Conservation (phyloP, 2,113 vertebrate genomes). For the Zosterops lateralis region DNA sequence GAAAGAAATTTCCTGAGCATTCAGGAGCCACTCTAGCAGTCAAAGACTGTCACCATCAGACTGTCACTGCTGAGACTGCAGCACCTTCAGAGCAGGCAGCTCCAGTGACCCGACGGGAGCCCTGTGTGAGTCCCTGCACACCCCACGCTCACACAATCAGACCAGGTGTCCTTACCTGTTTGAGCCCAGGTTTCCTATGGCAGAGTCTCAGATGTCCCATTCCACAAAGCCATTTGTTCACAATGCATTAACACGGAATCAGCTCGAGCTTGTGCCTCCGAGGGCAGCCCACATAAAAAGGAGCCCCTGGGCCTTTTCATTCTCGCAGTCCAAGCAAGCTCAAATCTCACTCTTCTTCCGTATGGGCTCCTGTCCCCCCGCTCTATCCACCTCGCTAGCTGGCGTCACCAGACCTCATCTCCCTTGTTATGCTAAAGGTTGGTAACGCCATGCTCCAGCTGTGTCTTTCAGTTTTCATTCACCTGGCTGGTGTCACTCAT, state of each 20-base stretch:
- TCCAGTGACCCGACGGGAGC: neutral
- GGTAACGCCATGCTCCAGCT: neutral
- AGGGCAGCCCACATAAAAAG: neutral
- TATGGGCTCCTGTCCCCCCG: accelerated
- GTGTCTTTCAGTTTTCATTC: neutral
- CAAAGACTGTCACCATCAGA: neutral
- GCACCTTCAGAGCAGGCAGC: neutral
- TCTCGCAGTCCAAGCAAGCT: neutral
- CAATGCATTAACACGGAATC: neutral
- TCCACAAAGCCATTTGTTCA: neutral
- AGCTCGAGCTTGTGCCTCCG: neutral
- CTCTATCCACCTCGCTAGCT: neutral
- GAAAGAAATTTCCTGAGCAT: neutral
- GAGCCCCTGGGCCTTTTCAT: neutral
- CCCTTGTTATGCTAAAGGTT: neutral
- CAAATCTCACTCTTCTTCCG: neutral
- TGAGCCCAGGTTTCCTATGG: neutral
- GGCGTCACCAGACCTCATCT: accelerated
- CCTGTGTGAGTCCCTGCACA: neutral
- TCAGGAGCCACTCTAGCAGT: neutral
- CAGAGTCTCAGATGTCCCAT: neutral
- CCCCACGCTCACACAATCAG: too few species aligned
- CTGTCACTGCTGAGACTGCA: neutral
- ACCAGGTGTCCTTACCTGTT: neutral
- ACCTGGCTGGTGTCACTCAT: neutral